phyloP scores from a whole-genome alignment of 2,797 vertebrate species.

The Poeciliopsis gracilis region DNA sequence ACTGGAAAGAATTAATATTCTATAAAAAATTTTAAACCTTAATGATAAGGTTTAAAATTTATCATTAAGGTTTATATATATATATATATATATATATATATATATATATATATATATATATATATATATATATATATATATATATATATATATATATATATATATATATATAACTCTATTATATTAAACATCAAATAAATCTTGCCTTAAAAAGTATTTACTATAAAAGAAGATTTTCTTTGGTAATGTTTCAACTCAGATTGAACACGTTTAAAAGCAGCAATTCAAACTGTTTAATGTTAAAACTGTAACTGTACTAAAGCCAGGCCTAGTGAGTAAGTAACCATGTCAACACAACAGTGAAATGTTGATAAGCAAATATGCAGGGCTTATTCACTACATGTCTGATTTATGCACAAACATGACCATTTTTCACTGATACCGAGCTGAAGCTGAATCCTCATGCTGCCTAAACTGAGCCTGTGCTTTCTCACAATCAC shows the following conservation, averaged over 20 bases:
- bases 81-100: no score
- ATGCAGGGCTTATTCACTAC: slow-evolving; percentile 12
- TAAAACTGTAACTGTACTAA: slow-evolving; percentile 6
- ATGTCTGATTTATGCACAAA: slow-evolving; percentile 38
- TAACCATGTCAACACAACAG: slow-evolving; percentile 4
- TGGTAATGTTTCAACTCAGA: background rate
- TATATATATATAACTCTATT: background rate
- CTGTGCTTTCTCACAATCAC: slow-evolving; percentile 60
- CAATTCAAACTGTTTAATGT: background rate
- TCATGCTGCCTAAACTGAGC: slow-evolving; percentile 36
- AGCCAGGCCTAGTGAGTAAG: background rate
- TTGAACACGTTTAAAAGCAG: background rate
- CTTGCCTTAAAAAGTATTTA: background rate
- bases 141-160: no score
- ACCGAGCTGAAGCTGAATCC: slow-evolving; percentile 39
- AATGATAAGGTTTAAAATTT: no score
- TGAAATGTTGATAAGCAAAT: slow-evolving; percentile 20
- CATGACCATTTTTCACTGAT: slow-evolving; percentile 35
- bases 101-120: no score
- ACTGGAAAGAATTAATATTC: background rate
- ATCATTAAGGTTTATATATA: no score
- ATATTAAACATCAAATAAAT: slow-evolving; percentile 1
- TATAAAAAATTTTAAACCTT: background rate
- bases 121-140: no score
- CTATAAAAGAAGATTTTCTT: background rate